Evolutionary conservation across 1,140 invertebrate genomes (phyloP).

Genomic region (Dreissena polymorpha): DNA sequence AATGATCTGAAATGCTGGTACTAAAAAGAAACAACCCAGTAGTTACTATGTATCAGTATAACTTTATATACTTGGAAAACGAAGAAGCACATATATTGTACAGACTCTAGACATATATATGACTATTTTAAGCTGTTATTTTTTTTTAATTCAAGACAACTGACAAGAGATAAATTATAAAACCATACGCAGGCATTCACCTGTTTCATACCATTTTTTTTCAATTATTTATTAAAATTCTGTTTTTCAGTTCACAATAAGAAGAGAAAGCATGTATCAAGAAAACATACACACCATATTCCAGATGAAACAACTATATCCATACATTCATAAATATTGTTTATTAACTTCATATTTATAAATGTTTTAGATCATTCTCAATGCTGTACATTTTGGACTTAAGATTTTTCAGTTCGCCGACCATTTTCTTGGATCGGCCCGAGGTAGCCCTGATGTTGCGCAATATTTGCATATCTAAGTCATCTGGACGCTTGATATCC

Average conservation of each 20-base stretch:
- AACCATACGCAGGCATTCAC: neutral
- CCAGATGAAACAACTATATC: neutral
- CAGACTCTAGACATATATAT: too few species aligned
- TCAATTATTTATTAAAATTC: neutral
- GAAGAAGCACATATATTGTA: too few species aligned
- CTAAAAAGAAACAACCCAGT: too few species aligned
- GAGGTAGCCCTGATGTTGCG: conserved; percentile 77
- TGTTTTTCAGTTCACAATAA: neutral
- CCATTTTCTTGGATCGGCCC: conserved; percentile 76
- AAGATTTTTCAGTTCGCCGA: conserved; percentile 77
- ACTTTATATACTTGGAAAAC: too few species aligned
- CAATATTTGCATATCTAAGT: conserved; percentile 78
- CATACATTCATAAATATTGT: neutral
- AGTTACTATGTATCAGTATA: too few species aligned
- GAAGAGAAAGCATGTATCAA: neutral
- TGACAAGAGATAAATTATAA: neutral
- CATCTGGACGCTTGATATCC: conserved; percentile 75
- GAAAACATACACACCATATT: neutral
- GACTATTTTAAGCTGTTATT: too few species aligned
- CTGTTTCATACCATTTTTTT: neutral
- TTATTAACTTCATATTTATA: conserved; percentile 60
- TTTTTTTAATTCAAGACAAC: too few species aligned
- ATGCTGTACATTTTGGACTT: conserved; percentile 79
- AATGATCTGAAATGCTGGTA: too few species aligned
- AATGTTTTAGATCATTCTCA: conserved; percentile 79